Conservation (phyloP, 2,888 invertebrate species). For the Blastobasis adustella region DNA sequence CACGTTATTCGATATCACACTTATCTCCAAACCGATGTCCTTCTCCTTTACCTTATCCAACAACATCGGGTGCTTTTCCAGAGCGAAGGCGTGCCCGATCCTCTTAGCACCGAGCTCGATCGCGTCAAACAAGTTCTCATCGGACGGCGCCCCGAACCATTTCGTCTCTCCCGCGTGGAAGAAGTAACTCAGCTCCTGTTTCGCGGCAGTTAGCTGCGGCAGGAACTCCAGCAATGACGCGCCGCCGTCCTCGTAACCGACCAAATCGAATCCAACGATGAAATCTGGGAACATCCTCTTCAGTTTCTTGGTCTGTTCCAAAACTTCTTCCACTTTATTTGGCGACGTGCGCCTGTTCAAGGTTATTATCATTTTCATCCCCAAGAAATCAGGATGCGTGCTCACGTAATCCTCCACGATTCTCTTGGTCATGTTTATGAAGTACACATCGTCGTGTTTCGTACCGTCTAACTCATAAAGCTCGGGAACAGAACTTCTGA, state of each 20-base stretch:
- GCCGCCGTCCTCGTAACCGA: constrained; percentile 85
- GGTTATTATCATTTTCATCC: constrained; percentile 81
- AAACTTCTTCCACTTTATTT: constrained; percentile 37
- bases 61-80: constrained; percentile 82
- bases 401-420: constrained; percentile 71
- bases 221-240: constrained; percentile 76
- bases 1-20: constrained; percentile 86
- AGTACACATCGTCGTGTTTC: constrained; percentile 64
- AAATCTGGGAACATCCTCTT: constrained; percentile 75
- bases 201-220: constrained; percentile 64
- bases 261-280: constrained; percentile 86
- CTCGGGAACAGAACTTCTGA: constrained; percentile 75
- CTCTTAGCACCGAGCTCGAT: constrained; percentile 82
- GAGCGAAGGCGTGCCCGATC: constrained; percentile 85
- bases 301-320: constrained; percentile 64
- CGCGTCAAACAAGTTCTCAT: constrained; percentile 85
- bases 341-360: constrained; percentile 50
- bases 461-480: constrained; percentile 80
- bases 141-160: constrained; percentile 79
- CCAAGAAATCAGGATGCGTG: constrained; percentile 78
- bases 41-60: constrained; percentile 70
- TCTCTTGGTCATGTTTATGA: constrained; percentile 74
- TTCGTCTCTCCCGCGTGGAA: constrained; percentile 90
- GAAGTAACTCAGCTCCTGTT: constrained; percentile 75
- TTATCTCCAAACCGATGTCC: constrained; percentile 83